Conservation (phyloP, 1,140 invertebrate genomes). For the Caerostris extrusa region DNA sequence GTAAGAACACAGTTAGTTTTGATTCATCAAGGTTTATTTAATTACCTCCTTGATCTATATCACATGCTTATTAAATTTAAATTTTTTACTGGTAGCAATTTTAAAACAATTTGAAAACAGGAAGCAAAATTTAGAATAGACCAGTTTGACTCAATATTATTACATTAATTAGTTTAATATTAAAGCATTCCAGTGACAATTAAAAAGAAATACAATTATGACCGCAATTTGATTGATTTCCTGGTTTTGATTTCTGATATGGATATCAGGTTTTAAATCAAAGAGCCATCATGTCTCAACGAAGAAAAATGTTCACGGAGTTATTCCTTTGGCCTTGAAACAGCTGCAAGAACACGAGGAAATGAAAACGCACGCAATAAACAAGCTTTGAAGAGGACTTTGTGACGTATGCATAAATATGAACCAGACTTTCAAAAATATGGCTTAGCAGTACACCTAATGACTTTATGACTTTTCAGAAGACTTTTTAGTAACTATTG, state of each 20-base stretch:
- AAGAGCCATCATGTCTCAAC: background rate
- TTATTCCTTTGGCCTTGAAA: background rate
- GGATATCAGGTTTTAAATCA: background rate
- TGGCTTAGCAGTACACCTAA: background rate
- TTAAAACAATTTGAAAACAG: no score
- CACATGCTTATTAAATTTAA: no score
- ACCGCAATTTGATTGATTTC: background rate
- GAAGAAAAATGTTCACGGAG: background rate
- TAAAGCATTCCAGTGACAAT: no score
- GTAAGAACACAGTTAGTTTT: no score
- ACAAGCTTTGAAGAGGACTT: background rate
- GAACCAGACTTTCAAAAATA: background rate
- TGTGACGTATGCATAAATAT: background rate
- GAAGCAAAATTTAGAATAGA: no score
- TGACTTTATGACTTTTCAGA: background rate
- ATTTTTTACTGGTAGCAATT: no score
- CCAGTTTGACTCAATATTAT: no score
- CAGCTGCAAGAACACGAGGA: slow-evolving; percentile 8
- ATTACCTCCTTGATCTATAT: no score
- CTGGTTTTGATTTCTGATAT: background rate
- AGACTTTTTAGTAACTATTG: no score
- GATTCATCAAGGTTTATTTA: no score
- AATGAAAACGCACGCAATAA: slow-evolving; percentile 3
- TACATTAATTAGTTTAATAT: no score
- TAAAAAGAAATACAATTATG: no score